Evolutionary conservation across 2,113 vertebrate genomes (phyloP), one percentile per base, ranked within the genome.

Genomic region (Synchiropus splendidus): DNA sequence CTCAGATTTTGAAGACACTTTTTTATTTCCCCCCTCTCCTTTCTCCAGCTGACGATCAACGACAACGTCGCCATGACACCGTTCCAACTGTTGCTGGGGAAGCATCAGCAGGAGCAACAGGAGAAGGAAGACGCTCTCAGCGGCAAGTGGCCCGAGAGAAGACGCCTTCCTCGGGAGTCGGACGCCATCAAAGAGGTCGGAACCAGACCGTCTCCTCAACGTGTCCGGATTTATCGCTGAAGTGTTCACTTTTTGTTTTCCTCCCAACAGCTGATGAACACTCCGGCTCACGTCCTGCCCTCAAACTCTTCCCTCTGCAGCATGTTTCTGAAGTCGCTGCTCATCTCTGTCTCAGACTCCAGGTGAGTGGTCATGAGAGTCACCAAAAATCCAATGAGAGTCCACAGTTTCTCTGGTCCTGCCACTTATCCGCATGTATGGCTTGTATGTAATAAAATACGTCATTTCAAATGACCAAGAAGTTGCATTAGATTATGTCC

Each of bases 281-380:
- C 90, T 9, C 90, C 94, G 2, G 90, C 92, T n/a, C 92, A 97
- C 0, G 90, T 97, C 11, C 62, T 98, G 39, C 94, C 94, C 0
- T 83, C 92, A 1, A 87, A 92, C 27, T 80, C 91, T n/a, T 86
- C 88, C 61, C 86, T 97, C 12, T 97, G 92, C 48, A 84, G 88
- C 21, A 68, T 92, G 82, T 94, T 97, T 64, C 55, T 95, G 3
- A 80, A 84, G 50, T 96, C 94, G 0, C 36, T 98, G 60, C 80
- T 98, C 55, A 74, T 92, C 57, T 87, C 89, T 16, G 80, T 78
- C 18, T 27, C 55, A 12, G 63, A 66, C 1, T 1, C 8, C 56
- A 73, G 79, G 84, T 85, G 71, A 74, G 79, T 61, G 8, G 21
- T 27, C 8, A n/a, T n/a, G n/a, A n/a, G n/a, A n/a, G n/a, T n/a